Evolutionary conservation across 2,888 invertebrate genomes (phyloP).

Genomic region (Lamellibrachia columna): DNA sequence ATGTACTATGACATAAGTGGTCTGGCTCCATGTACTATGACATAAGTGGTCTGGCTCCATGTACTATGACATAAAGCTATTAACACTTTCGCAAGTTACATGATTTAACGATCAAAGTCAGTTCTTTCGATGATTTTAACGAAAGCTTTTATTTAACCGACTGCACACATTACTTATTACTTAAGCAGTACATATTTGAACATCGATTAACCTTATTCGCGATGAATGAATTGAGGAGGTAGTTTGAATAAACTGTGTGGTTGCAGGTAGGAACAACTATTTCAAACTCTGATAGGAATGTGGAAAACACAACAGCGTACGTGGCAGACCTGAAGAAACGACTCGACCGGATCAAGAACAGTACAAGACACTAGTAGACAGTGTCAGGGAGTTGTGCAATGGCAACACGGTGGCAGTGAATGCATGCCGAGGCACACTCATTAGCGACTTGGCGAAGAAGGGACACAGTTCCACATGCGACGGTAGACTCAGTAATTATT

Average conservation of each 20-base stretch:
- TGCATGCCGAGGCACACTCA: background rate
- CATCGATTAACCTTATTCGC: no score
- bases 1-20: no score
- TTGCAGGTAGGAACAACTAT: conserved; percentile 34
- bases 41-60: no score
- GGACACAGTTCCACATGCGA: background rate
- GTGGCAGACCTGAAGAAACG: conserved; percentile 59
- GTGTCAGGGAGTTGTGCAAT: background rate
- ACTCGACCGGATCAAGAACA: conserved; percentile 56
- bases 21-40: no score
- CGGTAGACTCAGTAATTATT: background rate
- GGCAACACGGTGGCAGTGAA: background rate
- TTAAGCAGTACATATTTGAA: no score
- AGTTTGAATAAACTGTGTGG: background rate
- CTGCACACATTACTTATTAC: no score
- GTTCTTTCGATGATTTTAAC: no score
- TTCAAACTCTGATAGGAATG: background rate
- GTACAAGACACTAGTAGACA: background rate
- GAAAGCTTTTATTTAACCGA: no score
- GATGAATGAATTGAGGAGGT: no score
- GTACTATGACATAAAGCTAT: no score
- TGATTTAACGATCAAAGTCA: no score
- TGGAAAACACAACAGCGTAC: conserved; percentile 31
- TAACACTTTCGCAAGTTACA: no score
- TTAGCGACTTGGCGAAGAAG: background rate